Conservation (phyloP, 2,888 invertebrate genomes). For the Pollenia labialis region DNA sequence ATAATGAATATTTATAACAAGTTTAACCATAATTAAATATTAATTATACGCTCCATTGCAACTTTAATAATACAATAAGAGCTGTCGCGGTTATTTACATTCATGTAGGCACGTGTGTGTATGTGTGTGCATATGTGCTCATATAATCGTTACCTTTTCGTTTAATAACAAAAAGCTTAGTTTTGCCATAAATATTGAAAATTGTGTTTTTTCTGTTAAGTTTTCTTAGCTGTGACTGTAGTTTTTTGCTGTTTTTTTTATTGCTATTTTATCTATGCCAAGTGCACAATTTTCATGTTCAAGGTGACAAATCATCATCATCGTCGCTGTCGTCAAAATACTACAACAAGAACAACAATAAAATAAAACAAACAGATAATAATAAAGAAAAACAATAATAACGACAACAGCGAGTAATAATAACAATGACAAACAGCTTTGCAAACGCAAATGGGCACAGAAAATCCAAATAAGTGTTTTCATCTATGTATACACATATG, state of each 20-base stretch:
- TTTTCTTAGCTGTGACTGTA: conserved; percentile 7
- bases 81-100: too few species aligned
- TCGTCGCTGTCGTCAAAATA: conserved; percentile 23
- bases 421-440: conserved; percentile 61
- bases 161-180: neutral
- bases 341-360: conserved; percentile 23
- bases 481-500: neutral
- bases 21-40: conserved; percentile 65
- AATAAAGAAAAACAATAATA: conserved; percentile 56
- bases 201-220: neutral
- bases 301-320: conserved; percentile 75
- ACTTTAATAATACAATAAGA: conserved; percentile 7
- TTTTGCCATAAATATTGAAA: conserved; percentile 19
- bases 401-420: conserved; percentile 18
- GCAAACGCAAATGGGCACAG: conserved; percentile 51
- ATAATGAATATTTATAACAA: conserved; percentile 58
- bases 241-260: conserved; percentile 25
- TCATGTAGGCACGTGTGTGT: neutral
- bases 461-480: conserved; percentile 57
- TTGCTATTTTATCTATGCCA: conserved; percentile 78
- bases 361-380: neutral
- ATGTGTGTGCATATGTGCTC: neutral
- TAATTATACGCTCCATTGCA: conserved; percentile 71
- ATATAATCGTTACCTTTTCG: neutral
- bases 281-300: conserved; percentile 79